Base-by-base conservation (phyloP, 2,888 invertebrate species). In the Eudemis profundana region DNA sequence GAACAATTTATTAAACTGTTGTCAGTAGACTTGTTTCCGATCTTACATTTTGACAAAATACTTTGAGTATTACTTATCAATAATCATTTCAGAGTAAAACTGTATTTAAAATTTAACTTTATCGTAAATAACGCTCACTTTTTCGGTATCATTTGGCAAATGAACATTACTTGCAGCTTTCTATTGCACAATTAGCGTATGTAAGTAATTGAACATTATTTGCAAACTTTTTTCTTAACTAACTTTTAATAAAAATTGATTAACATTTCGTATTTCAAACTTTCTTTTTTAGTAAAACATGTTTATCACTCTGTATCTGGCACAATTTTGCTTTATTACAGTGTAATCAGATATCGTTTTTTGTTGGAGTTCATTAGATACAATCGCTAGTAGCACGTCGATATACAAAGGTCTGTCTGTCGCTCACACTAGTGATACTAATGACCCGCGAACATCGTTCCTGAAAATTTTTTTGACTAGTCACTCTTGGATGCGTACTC, bases 371-470 rank as follows among this genome's bases (percentile, higher is more conserved):
- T 59, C 59, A 40, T 47, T 60, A 51, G 60, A 65, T 60, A 60
- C 65, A 47, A 65, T 65, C 64, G 57, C 46, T 59, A 17, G 36
- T 50, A 46, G 19, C 54, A 40, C 17, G 54, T 44, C 64, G 17
- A 19, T 64, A 44, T 44, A 65, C 60, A 53, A 51, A 53, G 47
- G 46, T 29, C 33, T 23, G 60, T 15, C 65, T 59, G 65, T 53
- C 60, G 53, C 46, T 65, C 65, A 46, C 57, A 42, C 49, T 21
- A 23, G 46, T 46, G 65, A 64, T 60, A 60, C 65, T 65, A 65
- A 65, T 65, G 65, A 65, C 44, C 60, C 53, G 65, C 59, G 59
- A 64, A 59, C 57, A 60, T 40, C 65, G 19, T 51, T 51, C 46
- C 36, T 46, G 60, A 59, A 60, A 60, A 47, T 27, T 40, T 14